Evolutionary conservation across 2,888 invertebrate genomes (phyloP).

Genomic region (Leptopilina myrica): DNA sequence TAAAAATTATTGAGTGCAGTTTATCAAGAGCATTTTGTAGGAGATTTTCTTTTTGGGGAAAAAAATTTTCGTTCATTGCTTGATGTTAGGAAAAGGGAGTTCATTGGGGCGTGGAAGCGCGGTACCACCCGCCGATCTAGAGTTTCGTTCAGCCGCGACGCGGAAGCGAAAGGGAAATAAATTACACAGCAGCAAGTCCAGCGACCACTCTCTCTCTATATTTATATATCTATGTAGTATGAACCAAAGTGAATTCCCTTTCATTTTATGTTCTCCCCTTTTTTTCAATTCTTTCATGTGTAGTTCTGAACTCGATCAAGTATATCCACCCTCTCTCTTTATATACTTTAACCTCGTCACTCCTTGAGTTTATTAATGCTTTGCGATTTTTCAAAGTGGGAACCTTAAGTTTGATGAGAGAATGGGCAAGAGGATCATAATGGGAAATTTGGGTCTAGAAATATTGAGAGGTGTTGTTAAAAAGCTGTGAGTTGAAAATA

Average conservation of each 20-base stretch:
- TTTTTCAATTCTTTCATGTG: constrained; percentile 31
- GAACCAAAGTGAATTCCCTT: constrained; percentile 48
- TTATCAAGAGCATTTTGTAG: constrained; percentile 66
- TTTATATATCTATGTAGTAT: constrained; percentile 40
- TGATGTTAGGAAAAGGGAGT: constrained; percentile 56
- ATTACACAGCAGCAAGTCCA: constrained; percentile 71
- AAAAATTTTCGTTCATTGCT: constrained; percentile 67
- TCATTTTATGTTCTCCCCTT: constrained; percentile 44
- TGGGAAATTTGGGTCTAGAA: no score
- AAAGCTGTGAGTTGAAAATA: no score
- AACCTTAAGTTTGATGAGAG: constrained; percentile 52
- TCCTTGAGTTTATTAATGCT: constrained; percentile 69
- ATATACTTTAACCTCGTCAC: constrained; percentile 47
- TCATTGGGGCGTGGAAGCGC: constrained; percentile 62
- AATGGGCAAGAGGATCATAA: no score
- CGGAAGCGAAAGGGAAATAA: constrained; percentile 74
- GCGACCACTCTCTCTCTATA: constrained; percentile 62
- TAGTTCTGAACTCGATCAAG: constrained; percentile 53
- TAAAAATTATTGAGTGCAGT: constrained; percentile 70
- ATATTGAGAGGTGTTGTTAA: no score
- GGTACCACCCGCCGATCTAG: constrained; percentile 67
- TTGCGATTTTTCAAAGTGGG: constrained; percentile 67
- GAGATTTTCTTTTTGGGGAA: constrained; percentile 70
- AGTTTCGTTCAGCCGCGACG: constrained; percentile 69
- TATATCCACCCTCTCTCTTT: constrained; percentile 38